Evolutionary conservation across 1,140 invertebrate species (phyloP).

Genomic region (Gyrodactylus salaris): DNA sequence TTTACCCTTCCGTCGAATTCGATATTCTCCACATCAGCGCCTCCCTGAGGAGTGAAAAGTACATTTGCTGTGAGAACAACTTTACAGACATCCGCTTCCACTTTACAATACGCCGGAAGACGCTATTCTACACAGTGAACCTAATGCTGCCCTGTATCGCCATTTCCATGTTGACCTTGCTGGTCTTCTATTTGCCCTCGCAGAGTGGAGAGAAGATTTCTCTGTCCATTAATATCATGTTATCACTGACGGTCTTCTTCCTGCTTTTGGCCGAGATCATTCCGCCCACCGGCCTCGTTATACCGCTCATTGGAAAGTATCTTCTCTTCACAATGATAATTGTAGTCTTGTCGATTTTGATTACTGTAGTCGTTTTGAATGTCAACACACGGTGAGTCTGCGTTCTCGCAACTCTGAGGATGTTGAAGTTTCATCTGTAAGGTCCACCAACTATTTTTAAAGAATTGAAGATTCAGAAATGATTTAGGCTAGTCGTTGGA

Average conservation of each 20-base stretch:
- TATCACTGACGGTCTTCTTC: constrained; percentile 97
- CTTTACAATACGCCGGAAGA: constrained; percentile 35
- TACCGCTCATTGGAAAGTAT: constrained; percentile 87
- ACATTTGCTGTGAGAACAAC: constrained; percentile 9
- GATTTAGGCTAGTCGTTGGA: too few species aligned
- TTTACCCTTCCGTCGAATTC: constrained; percentile 8
- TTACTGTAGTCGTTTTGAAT: constrained; percentile 84
- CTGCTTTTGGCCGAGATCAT: constrained; percentile 86
- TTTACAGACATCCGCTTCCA: constrained; percentile 10
- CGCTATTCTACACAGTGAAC: constrained; percentile 21
- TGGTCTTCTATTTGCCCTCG: constrained; percentile 88
- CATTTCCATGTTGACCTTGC: constrained; percentile 66
- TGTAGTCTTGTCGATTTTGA: constrained; percentile 80
- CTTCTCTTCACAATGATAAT: constrained; percentile 95
- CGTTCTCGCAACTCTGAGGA: too few species aligned
- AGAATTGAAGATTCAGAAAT: too few species aligned
- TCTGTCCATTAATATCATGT: constrained; percentile 84
- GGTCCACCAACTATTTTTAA: too few species aligned
- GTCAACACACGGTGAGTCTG: constrained; percentile 33
- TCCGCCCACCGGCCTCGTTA: constrained; percentile 78
- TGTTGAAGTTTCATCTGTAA: too few species aligned
- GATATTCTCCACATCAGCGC: constrained; percentile 6
- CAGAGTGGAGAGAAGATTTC: constrained; percentile 94
- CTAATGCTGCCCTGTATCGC: constrained; percentile 21
- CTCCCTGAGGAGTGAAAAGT: background rate